Percentiles rank a stretch among this genome's conserved stretches.
Conservation (phyloP, 2,888 invertebrate species). For the Lingula anatina region DNA sequence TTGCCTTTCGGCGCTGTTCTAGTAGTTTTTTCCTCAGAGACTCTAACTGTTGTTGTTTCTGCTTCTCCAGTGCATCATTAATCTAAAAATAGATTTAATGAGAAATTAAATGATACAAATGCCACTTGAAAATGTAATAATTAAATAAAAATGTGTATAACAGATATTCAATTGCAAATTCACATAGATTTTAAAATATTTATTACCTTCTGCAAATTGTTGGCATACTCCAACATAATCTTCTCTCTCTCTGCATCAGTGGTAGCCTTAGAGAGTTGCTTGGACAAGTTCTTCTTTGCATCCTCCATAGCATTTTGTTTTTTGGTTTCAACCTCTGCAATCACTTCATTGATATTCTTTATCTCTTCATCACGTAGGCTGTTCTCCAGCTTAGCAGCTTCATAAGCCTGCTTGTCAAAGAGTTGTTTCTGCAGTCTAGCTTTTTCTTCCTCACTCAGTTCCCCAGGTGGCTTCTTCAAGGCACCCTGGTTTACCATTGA, state of each 20-base stretch:
- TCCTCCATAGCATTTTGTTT: constrained; percentile 30
- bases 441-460: constrained; percentile 11
- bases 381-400: constrained; percentile 43
- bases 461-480: not conserved
- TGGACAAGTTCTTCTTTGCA: constrained; percentile 23
- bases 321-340: constrained; percentile 34
- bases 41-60: constrained; percentile 38
- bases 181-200: too few species aligned
- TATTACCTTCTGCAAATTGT: constrained; percentile 29
- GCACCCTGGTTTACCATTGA: not conserved
- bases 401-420: constrained; percentile 44
- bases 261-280: constrained; percentile 25
- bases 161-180: too few species aligned
- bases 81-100: too few species aligned
- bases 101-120: too few species aligned
- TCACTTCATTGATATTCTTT: constrained; percentile 25
- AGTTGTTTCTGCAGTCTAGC: constrained; percentile 28
- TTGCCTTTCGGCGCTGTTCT: constrained; percentile 30
- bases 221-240: constrained; percentile 36
- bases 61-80: constrained; percentile 37
- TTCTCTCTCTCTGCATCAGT: constrained; percentile 36
- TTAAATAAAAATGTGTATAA: too few species aligned
- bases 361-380: constrained; percentile 36
- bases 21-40: constrained; percentile 28
- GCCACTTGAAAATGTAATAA: too few species aligned